Evolutionary conservation across 37 sponge, comb jelly and placozoan genomes (phyloP), one percentile per base, ranked within the genome.

Genomic region (Hexactinellida sp.): DNA sequence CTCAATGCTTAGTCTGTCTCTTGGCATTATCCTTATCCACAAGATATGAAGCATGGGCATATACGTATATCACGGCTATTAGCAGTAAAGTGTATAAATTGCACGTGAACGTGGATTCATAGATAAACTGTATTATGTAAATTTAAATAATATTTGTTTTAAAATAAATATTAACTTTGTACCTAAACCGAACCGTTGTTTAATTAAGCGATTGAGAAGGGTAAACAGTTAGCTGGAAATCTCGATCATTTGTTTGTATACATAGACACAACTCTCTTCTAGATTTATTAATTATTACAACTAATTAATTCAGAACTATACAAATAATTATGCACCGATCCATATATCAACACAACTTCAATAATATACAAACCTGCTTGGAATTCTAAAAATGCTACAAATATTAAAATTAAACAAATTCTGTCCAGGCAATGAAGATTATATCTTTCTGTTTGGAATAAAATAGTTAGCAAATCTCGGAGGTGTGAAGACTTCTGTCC

Each of bases 301-400:
- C 16, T 47, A 47, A 47, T 47, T 9, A 47, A 47, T 47, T 47
- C 13, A 47, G 52, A 47, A 47, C 9, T 47, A 47, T 47, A 47
- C 52, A 47, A 47, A 47, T 47, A 47, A 47, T 19, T 47, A 47
- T 47, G 52, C 9, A 47, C 9, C 52, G 13, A 63, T 41, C 47
- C 47, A 41, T 16, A 41, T 13, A 41, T 41, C 47, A 13, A 41
- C 5, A 41, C n/a, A n/a, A n/a, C n/a, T n/a, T n/a, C 30, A 63
- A 63, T 63, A 63, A 63, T 63, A 63, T 63, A 9, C 3, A 10
- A 63, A 63, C 76, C 25, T 63, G 76, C 21, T 25, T 63, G 76
- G 47, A 63, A 63, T 25, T 63, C 76, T 63, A 63, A 63, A 63
- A 63, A 63, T 63, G 52, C 52, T 47, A 47, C 52, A 47, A 47